Conservation (phyloP, 2,113 vertebrate genomes). For the Xiphias gladius region DNA sequence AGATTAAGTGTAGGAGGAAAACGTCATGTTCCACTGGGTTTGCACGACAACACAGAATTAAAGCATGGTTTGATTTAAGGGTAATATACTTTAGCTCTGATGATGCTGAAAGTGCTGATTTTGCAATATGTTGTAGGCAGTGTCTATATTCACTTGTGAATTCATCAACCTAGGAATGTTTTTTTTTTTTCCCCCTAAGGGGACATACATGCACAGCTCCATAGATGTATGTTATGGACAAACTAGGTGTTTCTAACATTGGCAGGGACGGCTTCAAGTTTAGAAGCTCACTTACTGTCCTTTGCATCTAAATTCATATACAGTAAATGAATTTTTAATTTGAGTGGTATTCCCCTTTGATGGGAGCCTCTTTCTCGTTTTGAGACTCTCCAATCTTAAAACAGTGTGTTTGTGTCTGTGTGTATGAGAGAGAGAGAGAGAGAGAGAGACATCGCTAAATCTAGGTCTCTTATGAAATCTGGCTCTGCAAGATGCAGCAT, state of each 20-base stretch:
- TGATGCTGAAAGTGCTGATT: neutral
- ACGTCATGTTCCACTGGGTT: constrained; percentile 1
- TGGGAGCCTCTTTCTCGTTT: neutral
- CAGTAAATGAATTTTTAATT: constrained; percentile 1
- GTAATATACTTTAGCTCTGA: neutral
- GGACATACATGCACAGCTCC: neutral
- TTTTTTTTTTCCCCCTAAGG: neutral
- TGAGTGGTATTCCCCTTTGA: constrained; percentile 16
- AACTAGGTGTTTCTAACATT: neutral
- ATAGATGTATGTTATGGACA: neutral
- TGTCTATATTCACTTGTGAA: neutral
- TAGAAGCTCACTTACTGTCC: neutral
- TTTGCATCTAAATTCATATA: neutral
- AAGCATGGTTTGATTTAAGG: neutral
- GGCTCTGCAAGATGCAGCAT: constrained; percentile 57
- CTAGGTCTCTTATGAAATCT: constrained; percentile 77
- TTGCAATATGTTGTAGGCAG: neutral
- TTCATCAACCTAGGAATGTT: neutral
- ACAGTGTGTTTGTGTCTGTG: constrained; percentile 18
- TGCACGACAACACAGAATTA: constrained; percentile 10
- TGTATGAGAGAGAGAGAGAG: neutral
- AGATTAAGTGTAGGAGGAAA: constrained; percentile 9
- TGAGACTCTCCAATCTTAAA: constrained; percentile 14
- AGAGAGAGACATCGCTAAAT: constrained; percentile 52
- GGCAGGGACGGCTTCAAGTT: neutral